Conservation (phyloP, 2,888 invertebrate genomes). For the Trachelus tabidus region DNA sequence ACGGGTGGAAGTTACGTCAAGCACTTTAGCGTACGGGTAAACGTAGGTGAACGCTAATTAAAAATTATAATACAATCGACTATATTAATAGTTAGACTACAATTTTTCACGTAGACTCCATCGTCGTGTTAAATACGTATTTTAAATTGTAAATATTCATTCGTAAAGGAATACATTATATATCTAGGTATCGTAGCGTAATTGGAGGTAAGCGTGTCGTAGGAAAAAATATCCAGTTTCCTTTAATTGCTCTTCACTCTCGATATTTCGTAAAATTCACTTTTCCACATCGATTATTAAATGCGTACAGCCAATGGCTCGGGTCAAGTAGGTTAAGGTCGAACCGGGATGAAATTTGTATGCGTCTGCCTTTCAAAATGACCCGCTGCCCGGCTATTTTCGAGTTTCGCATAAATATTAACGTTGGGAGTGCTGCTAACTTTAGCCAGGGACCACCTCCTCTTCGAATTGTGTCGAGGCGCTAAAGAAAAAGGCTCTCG, state of each 20-base stretch:
- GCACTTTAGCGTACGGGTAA: background rate
- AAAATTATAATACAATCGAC: background rate
- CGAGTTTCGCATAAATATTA: background rate
- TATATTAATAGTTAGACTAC: background rate
- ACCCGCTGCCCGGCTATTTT: background rate
- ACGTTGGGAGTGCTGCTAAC: background rate
- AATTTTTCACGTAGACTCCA: background rate
- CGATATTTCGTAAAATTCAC: background rate
- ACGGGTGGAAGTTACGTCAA: background rate
- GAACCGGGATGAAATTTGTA: background rate
- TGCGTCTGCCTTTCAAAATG: background rate
- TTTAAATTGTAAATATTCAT: background rate
- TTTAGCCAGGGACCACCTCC: background rate
- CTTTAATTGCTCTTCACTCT: no score
- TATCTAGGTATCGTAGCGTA: background rate
- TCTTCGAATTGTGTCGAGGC: background rate
- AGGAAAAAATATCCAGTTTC: no score
- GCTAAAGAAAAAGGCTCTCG: background rate
- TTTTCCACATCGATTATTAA: background rate
- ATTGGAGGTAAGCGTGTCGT: background rate
- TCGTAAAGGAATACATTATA: background rate
- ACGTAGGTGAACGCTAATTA: background rate
- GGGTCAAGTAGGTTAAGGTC: background rate
- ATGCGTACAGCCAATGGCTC: background rate
- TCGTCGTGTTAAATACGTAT: background rate